Evolutionary conservation across 2,888 invertebrate species (phyloP).

Genomic region (Gisinianus flammeolus): DNA sequence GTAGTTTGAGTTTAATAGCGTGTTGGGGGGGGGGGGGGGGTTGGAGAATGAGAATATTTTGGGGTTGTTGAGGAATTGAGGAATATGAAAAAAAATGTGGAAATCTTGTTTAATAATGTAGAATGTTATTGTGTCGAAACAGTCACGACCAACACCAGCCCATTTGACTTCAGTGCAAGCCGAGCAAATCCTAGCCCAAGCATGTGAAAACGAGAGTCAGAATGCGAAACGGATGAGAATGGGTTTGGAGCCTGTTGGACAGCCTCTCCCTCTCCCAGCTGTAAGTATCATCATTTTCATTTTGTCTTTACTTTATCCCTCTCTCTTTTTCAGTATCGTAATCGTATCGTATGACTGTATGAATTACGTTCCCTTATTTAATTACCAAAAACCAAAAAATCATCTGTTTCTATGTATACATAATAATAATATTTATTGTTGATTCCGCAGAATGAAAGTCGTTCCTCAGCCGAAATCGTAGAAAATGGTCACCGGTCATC

Average conservation of each 20-base stretch:
- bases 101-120: background rate
- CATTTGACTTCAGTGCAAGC: constrained; percentile 96
- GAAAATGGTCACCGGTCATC: constrained; percentile 7
- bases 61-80: too few species aligned
- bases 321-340: too few species aligned
- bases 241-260: constrained; percentile 91
- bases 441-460: constrained; percentile 47
- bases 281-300: constrained; percentile 2
- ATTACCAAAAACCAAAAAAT: too few species aligned
- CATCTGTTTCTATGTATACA: background rate
- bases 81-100: too few species aligned
- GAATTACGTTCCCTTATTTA: too few species aligned
- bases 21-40: too few species aligned
- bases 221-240: constrained; percentile 97
- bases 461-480: constrained; percentile 27
- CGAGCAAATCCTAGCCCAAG: constrained; percentile 92
- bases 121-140: too few species aligned
- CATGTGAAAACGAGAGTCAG: constrained; percentile 96
- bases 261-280: constrained; percentile 77
- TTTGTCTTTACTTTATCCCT: too few species aligned
- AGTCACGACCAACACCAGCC: constrained; percentile 93
- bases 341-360: too few species aligned
- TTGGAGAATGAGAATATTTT: too few species aligned
- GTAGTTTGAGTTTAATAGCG: too few species aligned
- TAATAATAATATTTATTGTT: background rate